A percentile compares a stretch with the other conserved stretches of the same genome.
Evolutionary conservation across 2,797 vertebrate species (phyloP).

Genomic region (Galagoides demidoff): DNA sequence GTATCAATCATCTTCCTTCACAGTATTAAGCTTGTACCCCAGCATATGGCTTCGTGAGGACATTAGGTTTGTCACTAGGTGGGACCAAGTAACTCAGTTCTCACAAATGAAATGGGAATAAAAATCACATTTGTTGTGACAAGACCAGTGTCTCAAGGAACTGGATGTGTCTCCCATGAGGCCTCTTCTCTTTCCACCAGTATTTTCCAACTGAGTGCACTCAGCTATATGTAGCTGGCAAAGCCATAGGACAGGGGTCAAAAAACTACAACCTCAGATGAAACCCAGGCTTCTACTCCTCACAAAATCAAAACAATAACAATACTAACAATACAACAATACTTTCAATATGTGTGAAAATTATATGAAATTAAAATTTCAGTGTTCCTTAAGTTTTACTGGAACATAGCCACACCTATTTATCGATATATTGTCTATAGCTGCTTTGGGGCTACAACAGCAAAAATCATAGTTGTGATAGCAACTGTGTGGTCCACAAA

Average conservation of each 20-base stretch:
- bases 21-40: neutral
- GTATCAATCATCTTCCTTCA: neutral
- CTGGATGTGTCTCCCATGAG: neutral
- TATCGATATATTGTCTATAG: neutral
- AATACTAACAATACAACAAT: too few relatives aligned
- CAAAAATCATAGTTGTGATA: neutral
- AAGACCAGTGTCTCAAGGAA: slow-evolving; percentile 8
- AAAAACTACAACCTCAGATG: neutral
- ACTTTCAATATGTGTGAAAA: neutral
- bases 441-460: neutral
- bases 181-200: neutral
- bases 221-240: neutral
- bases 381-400: neutral
- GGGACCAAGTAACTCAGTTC: neutral
- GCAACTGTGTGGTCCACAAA: neutral
- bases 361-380: slow-evolving; percentile 8
- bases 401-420: neutral
- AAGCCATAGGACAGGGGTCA: neutral
- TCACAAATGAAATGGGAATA: neutral
- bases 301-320: neutral
- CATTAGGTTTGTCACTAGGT: neutral
- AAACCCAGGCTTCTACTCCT: neutral
- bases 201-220: neutral
- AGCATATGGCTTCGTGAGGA: neutral
- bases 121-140: neutral